These are phyloP conservation scores for Sphaerodactylus townsendi DNA, from an alignment of 2,113 vertebrate species.

Conservation along the genomic window DNA sequence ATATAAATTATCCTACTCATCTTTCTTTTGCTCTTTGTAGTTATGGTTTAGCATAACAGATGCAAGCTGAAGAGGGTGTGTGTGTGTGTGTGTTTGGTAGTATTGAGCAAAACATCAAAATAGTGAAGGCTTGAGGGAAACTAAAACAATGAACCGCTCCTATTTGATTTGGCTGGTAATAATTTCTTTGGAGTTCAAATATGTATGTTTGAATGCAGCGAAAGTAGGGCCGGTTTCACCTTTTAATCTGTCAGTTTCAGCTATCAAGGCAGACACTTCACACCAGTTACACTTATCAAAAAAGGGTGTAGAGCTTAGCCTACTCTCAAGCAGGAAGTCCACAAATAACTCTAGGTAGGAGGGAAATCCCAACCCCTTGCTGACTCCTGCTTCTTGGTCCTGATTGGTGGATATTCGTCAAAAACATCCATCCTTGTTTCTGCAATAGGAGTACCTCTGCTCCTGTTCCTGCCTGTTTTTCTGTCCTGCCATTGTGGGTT, in stretches of 20 bases:
- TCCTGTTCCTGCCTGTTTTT: no score
- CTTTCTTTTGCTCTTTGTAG: background rate
- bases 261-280: background rate
- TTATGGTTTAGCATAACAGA: background rate
- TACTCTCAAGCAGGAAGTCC: no score
- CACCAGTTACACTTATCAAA: background rate
- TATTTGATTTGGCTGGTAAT: background rate
- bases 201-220: background rate
- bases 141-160: background rate
- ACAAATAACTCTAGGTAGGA: no score
- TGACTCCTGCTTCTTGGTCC: no score
- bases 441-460: no score
- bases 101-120: background rate
- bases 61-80: background rate
- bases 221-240: background rate
- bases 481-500: no score
- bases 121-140: background rate
- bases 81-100: background rate
- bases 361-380: no score
- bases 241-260: background rate
- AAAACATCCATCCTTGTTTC: no score
- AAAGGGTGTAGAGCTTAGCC: background rate
- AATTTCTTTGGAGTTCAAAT: background rate
- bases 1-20: background rate
- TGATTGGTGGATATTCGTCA: no score